A percentile compares a stretch with the other conserved stretches of the same genome.
These are phyloP conservation scores for Neoitamus cyanurus DNA, from an alignment of 2,888 invertebrate genomes.

Conservation along the genomic window DNA sequence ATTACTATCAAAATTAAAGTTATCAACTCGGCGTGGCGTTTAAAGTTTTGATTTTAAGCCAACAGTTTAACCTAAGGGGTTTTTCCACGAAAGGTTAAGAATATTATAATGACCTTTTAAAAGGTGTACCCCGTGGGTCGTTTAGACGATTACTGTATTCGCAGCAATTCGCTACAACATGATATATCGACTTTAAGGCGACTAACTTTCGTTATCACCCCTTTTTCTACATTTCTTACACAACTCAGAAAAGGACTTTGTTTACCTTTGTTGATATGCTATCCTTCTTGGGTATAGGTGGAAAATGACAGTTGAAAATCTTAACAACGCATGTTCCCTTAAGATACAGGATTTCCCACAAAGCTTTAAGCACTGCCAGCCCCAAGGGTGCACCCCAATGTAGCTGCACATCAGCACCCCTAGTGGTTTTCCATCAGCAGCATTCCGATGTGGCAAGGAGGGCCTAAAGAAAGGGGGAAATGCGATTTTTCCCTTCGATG, in stretches of 20 bases:
- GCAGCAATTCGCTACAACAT: neutral
- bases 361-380: neutral
- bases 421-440: neutral
- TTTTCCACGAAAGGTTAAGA: too few species aligned
- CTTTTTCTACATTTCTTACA: slow-evolving; percentile 4
- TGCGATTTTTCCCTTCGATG: slow-evolving; percentile 8
- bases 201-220: neutral
- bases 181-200: neutral
- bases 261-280: slow-evolving; percentile 30
- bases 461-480: neutral
- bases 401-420: neutral
- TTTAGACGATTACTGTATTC: neutral
- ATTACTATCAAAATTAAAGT: too few species aligned
- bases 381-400: neutral
- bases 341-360: neutral
- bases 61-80: too few species aligned
- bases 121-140: neutral
- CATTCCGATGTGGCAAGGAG: neutral
- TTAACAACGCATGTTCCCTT: neutral
- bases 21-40: too few species aligned
- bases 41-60: too few species aligned
- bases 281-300: neutral
- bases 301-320: slow-evolving; percentile 4
- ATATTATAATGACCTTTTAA: too few species aligned
- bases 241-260: neutral